Conservation (phyloP, 2,888 invertebrate species). For the Ichneumoninae sp. region DNA sequence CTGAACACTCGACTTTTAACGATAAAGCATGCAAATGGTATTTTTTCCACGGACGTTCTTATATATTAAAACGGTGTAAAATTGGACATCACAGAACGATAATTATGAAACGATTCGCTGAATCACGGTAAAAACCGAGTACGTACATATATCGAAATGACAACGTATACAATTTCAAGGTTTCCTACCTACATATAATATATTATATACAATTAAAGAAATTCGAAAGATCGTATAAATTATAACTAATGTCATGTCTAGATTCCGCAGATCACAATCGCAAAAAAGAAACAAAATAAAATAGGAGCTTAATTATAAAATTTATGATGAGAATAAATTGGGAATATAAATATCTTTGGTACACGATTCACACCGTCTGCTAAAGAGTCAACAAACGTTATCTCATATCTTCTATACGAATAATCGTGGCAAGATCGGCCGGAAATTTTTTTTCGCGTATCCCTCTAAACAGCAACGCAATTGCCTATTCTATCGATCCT, state of each 20-base stretch:
- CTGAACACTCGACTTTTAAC: conserved; percentile 26
- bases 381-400: conserved; percentile 56
- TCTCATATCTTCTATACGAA: conserved; percentile 52
- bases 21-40: conserved; percentile 41
- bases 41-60: conserved; percentile 38
- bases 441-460: conserved; percentile 25
- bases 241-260: conserved; percentile 69
- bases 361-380: conserved; percentile 56
- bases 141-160: conserved; percentile 38
- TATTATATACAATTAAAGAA: conserved; percentile 64
- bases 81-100: conserved; percentile 63
- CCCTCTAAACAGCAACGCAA: conserved; percentile 7
- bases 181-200: conserved; percentile 56
- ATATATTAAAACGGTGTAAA: conserved; percentile 48
- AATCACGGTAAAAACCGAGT: conserved; percentile 52
- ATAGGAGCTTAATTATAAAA: conserved; percentile 43
- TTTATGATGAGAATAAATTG: conserved; percentile 56
- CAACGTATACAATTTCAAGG: conserved; percentile 56
- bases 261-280: conserved; percentile 65
- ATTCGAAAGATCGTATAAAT: conserved; percentile 30
- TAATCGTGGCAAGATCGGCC: conserved; percentile 65
- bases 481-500: neutral
- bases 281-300: conserved; percentile 38
- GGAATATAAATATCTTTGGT: conserved; percentile 72
- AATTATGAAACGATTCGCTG: conserved; percentile 48